phyloP scores from a whole-genome alignment of 23 tunicate species.

The Trididemnum miniatum region DNA sequence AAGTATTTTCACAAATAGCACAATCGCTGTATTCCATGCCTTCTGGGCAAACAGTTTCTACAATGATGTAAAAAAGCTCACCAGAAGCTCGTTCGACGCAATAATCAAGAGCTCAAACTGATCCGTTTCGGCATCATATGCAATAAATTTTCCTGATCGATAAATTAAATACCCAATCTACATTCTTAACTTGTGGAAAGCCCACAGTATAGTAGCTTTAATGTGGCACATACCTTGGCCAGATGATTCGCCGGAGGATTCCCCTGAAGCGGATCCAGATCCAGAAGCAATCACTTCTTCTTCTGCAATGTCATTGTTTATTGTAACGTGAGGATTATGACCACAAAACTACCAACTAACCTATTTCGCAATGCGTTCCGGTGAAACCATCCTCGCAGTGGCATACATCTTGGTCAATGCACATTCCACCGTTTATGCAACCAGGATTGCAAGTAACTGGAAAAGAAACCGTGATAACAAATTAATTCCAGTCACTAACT shows the following conservation, averaged over 20 bases:
- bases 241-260: slow-evolving; percentile 1
- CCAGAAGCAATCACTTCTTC: neutral
- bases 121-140: too few species aligned
- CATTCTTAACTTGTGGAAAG: neutral
- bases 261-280: slow-evolving; percentile 7
- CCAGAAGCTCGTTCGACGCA: too few species aligned
- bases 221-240: slow-evolving; percentile 18
- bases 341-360: neutral
- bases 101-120: too few species aligned
- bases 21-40: slow-evolving; percentile 78
- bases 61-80: too few species aligned
- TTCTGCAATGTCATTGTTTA: too few species aligned
- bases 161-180: neutral
- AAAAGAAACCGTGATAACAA: too few species aligned
- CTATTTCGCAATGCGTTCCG: slow-evolving; percentile 28
- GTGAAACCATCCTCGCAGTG: slow-evolving; percentile 19
- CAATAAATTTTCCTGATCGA: too few species aligned
- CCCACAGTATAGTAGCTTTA: too few species aligned
- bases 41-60: slow-evolving; percentile 57
- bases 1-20: slow-evolving; percentile 55
- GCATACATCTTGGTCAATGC: slow-evolving; percentile 39
- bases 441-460: slow-evolving; percentile 30
- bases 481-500: too few species aligned
- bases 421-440: slow-evolving; percentile 34
- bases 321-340: too few species aligned